Conservation (phyloP, 2,888 invertebrate genomes). For the Pocota personata region DNA sequence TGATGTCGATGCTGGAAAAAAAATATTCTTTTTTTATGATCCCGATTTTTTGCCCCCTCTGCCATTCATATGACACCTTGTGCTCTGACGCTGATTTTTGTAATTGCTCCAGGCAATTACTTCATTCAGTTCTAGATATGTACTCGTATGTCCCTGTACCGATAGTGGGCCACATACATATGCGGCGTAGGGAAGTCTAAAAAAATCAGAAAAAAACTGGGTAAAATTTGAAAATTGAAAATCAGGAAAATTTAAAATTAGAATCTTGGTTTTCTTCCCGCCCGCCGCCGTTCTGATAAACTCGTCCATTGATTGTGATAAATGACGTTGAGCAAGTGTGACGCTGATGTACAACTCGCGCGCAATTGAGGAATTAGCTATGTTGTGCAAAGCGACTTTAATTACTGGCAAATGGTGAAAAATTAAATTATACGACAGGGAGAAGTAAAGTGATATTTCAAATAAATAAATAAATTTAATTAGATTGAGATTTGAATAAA, state of each 20-base stretch:
- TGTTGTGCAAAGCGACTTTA: conserved; percentile 61
- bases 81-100: conserved; percentile 63
- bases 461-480: conserved; percentile 9
- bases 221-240: conserved; percentile 50
- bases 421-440: conserved; percentile 28
- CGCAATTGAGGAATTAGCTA: conserved; percentile 54
- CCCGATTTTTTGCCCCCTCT: conserved; percentile 45
- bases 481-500: not conserved
- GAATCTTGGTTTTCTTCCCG: conserved; percentile 49
- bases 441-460: not conserved
- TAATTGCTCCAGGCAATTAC: conserved; percentile 74
- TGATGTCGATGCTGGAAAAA: conserved; percentile 64
- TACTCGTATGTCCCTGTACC: conserved; percentile 8
- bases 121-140: not conserved
- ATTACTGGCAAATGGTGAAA: conserved; percentile 65
- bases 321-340: conserved; percentile 65
- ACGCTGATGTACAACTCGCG: conserved; percentile 47
- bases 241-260: conserved; percentile 67
- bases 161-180: conserved; percentile 34
- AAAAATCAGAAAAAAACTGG: conserved; percentile 3
- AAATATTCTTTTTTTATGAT: conserved; percentile 51
- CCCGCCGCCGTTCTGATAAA: conserved; percentile 50
- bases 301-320: conserved; percentile 72
- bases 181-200: not conserved
- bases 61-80: conserved; percentile 65